These are phyloP conservation scores for Crotalus helleri DNA, from an alignment of 2,113 vertebrate genomes.

Conservation along the genomic window DNA sequence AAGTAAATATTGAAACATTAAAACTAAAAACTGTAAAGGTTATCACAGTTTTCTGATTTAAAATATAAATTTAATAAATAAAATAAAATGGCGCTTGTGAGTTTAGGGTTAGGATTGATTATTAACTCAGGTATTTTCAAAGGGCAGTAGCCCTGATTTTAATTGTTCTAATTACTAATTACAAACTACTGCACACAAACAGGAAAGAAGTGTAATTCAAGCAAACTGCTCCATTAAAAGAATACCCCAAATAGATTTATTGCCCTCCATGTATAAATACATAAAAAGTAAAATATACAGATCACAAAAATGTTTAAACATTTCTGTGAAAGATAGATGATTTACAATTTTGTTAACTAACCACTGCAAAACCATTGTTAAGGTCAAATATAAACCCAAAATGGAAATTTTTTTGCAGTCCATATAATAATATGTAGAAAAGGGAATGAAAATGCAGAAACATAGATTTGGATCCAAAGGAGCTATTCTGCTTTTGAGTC, in stretches of 20 bases:
- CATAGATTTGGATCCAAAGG: background rate
- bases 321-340: background rate
- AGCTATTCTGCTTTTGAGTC: background rate
- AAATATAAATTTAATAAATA: background rate
- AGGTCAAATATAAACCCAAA: background rate
- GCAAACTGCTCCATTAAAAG: background rate
- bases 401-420: background rate
- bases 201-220: background rate
- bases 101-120: background rate
- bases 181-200: background rate
- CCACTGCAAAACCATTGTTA: background rate
- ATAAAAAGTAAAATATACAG: background rate
- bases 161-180: background rate
- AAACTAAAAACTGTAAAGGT: background rate
- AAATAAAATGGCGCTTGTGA: background rate
- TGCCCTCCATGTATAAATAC: background rate
- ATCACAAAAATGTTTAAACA: background rate
- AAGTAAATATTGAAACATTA: background rate
- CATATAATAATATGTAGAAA: background rate
- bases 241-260: background rate
- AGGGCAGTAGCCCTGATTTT: background rate
- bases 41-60: background rate
- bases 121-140: background rate
- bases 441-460: background rate
- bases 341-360: background rate